These are phyloP conservation scores for Phrynocephalus versicolor DNA, from an alignment of 2,113 vertebrate species.

Conservation along the genomic window DNA sequence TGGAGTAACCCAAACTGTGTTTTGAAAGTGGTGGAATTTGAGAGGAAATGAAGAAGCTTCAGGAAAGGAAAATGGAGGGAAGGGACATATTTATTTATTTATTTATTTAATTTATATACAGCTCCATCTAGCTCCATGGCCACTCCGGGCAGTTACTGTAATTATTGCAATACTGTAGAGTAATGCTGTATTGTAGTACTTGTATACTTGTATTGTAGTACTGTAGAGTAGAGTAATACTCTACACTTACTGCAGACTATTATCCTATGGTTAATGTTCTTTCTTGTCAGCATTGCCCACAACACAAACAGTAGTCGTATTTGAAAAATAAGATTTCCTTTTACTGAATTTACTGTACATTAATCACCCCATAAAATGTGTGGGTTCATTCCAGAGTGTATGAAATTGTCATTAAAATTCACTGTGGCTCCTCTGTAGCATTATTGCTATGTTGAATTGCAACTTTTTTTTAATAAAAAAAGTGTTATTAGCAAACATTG, in stretches of 20 bases:
- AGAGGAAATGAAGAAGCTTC: background rate
- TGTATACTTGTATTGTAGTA: too few relatives aligned
- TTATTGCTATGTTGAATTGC: conserved; percentile 28
- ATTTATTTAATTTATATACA: too few relatives aligned
- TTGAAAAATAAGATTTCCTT: background rate
- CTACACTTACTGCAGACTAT: too few relatives aligned
- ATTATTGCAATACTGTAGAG: too few relatives aligned
- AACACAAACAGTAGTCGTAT: too few relatives aligned
- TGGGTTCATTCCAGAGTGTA: conserved; percentile 8
- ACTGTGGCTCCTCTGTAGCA: background rate
- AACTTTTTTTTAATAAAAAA: background rate
- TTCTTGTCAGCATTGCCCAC: too few relatives aligned
- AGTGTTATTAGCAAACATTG: conserved; percentile 5
- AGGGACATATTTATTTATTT: too few relatives aligned
- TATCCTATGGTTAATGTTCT: background rate
- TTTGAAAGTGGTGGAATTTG: background rate
- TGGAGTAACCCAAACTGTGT: background rate
- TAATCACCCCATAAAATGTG: conserved; percentile 24
- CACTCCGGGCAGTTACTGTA: too few relatives aligned
- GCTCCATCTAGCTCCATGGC: too few relatives aligned
- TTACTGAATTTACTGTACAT: conserved; percentile 48
- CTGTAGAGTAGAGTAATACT: too few relatives aligned
- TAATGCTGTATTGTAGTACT: too few relatives aligned
- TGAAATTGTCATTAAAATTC: conserved; percentile 49
- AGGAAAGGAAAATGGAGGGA: background rate